These are phyloP conservation scores for Penaeus vannamei DNA, from an alignment of 1,140 invertebrate genomes.

Conservation along the genomic window DNA sequence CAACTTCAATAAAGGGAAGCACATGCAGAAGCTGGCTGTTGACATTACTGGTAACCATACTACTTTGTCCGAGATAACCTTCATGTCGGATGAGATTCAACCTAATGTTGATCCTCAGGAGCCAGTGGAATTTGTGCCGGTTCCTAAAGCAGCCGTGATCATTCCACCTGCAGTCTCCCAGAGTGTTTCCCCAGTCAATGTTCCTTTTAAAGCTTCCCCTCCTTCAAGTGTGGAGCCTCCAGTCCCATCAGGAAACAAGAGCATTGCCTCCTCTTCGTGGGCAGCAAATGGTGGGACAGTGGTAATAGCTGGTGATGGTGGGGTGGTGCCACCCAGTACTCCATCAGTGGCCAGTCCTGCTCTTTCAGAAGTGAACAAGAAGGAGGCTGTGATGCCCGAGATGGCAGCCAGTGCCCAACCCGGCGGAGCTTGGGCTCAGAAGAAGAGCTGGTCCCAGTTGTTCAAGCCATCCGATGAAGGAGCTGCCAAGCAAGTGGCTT, in stretches of 20 bases:
- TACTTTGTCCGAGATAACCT: conserved; percentile 47
- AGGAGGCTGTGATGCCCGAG: conserved; percentile 27
- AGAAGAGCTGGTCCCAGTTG: conserved; percentile 61
- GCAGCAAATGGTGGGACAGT: conserved; percentile 29
- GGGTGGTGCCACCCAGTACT: conserved; percentile 23
- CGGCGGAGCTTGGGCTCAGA: conserved; percentile 61
- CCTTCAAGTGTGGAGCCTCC: no score
- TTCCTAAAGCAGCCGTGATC: neutral
- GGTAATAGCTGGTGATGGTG: conserved; percentile 7
- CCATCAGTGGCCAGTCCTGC: conserved; percentile 2
- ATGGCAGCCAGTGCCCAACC: conserved; percentile 21
- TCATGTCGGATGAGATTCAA: conserved; percentile 61
- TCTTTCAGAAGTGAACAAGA: conserved; percentile 16
- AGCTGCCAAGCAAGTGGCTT: conserved; percentile 57
- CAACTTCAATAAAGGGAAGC: conserved; percentile 21
- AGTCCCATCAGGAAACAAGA: no score
- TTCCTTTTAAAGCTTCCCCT: conserved; percentile 24
- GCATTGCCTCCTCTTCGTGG: no score
- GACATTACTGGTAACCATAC: conserved; percentile 24
- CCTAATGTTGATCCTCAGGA: conserved; percentile 50
- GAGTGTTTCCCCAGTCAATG: conserved; percentile 22
- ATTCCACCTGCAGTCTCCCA: neutral
- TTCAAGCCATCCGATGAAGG: conserved; percentile 55
- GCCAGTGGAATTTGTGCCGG: conserved; percentile 37
- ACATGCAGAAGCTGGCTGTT: conserved; percentile 22